These are phyloP conservation scores for Myopa testacea DNA, from an alignment of 2,888 invertebrate species.

Conservation along the genomic window DNA sequence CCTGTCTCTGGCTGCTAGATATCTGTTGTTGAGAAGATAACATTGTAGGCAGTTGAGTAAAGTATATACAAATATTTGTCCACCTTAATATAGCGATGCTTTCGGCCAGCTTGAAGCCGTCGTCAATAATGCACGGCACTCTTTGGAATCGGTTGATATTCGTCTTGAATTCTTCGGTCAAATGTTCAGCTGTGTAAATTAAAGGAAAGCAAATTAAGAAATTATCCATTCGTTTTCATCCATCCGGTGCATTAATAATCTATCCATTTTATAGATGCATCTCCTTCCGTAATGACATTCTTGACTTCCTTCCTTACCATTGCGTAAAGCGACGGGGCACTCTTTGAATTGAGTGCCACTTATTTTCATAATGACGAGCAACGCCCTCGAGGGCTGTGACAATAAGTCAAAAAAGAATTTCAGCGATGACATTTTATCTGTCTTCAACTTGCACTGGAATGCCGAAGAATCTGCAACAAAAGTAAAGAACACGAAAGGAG, in stretches of 20 bases:
- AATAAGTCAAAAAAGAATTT: constrained; percentile 79
- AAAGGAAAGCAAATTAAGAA: background rate
- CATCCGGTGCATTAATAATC: background rate
- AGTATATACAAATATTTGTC: background rate
- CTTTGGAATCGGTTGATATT: constrained; percentile 73
- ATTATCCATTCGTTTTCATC: background rate
- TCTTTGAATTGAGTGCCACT: constrained; percentile 75
- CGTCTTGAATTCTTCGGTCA: constrained; percentile 71
- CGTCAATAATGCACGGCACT: constrained; percentile 78
- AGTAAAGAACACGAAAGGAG: background rate
- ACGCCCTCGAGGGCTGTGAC: constrained; percentile 81
- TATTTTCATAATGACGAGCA: constrained; percentile 77
- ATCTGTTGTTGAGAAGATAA: constrained; percentile 45
- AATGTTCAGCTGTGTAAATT: constrained; percentile 71
- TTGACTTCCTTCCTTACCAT: constrained; percentile 68
- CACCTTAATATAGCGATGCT: constrained; percentile 78
- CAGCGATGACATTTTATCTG: constrained; percentile 63
- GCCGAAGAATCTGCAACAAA: constrained; percentile 33
- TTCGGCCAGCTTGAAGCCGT: constrained; percentile 76
- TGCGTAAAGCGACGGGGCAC: constrained; percentile 73
- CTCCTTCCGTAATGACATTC: too few species aligned
- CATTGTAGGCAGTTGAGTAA: background rate
- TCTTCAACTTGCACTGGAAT: constrained; percentile 30
- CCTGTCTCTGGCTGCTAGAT: constrained; percentile 61
- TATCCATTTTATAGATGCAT: too few species aligned